phyloP scores from a whole-genome alignment of 2,797 vertebrate genomes.

The Sebastes steindachneri region DNA sequence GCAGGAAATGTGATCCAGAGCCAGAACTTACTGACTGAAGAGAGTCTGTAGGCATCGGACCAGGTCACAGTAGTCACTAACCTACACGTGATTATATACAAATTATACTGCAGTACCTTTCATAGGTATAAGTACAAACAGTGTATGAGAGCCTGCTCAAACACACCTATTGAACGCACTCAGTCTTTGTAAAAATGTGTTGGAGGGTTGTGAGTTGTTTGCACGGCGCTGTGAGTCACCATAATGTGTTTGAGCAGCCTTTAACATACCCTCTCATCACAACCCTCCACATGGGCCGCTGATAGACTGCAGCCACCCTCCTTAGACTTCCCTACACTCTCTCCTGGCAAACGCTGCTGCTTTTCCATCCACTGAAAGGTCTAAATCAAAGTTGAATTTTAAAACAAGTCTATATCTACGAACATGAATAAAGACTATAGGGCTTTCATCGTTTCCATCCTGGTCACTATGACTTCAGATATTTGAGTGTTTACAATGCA shows the following conservation, averaged over 20 bases:
- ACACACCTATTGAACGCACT: background rate
- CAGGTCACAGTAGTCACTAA: background rate
- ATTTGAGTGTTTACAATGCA: conserved; percentile 1
- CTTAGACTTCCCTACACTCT: conserved; percentile 1
- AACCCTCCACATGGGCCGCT: conserved; percentile 28
- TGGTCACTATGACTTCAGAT: conserved; percentile 18
- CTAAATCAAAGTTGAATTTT: conserved; percentile 23
- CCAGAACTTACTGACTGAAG: background rate
- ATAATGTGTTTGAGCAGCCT: conserved; percentile 20
- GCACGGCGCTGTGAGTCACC: conserved; percentile 15
- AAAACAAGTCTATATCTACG: conserved; percentile 30
- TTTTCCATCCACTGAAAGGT: conserved; percentile 20
- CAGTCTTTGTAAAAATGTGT: background rate
- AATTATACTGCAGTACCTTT: background rate
- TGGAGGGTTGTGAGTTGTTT: conserved; percentile 12
- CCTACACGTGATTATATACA: background rate
- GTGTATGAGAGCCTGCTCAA: background rate
- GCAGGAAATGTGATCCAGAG: conserved; percentile 44
- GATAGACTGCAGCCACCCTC: conserved; percentile 36
- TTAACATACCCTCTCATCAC: conserved; percentile 35
- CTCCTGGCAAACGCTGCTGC: background rate
- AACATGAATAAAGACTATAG: conserved; percentile 29
- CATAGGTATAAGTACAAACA: background rate
- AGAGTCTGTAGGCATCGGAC: background rate
- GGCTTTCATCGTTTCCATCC: conserved; percentile 30